Conservation (phyloP, 1,140 invertebrate genomes). For the Campodea augens region DNA sequence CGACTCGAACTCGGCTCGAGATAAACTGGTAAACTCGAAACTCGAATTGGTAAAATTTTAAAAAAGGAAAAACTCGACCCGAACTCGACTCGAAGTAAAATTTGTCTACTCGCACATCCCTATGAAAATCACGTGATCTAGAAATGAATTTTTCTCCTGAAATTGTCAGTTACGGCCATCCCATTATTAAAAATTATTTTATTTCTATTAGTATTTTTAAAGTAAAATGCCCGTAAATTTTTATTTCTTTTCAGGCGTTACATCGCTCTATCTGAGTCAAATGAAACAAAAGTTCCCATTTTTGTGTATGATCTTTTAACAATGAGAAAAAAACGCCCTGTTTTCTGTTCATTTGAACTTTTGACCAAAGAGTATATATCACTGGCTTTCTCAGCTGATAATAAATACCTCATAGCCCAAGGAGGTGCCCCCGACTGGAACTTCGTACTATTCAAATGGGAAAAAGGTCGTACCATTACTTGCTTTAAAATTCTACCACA, state of each 20-base stretch:
- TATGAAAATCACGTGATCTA: too few relatives aligned
- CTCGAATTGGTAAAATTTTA: too few relatives aligned
- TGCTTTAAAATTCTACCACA: too few relatives aligned
- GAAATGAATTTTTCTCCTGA: too few relatives aligned
- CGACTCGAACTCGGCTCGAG: too few relatives aligned
- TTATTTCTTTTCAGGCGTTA: slow-evolving; percentile 8
- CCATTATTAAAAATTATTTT: too few relatives aligned
- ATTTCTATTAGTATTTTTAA: not conserved
- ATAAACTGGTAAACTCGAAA: too few relatives aligned
- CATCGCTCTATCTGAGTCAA: slow-evolving; percentile 12
- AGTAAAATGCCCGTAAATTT: slow-evolving; percentile 1
- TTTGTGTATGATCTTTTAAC: slow-evolving; percentile 28
- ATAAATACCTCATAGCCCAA: slow-evolving; percentile 52
- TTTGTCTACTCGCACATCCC: too few relatives aligned
- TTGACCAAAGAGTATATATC: slow-evolving; percentile 37
- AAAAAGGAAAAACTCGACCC: too few relatives aligned
- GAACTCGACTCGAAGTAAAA: too few relatives aligned
- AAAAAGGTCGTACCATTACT: slow-evolving; percentile 63
- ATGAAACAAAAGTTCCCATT: slow-evolving; percentile 25
- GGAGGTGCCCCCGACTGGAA: slow-evolving; percentile 60
- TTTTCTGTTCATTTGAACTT: slow-evolving; percentile 21
- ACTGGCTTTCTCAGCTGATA: slow-evolving; percentile 56
- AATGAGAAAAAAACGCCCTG: slow-evolving; percentile 25
- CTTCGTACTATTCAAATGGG: slow-evolving; percentile 63
- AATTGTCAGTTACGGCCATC: too few relatives aligned